Conservation (phyloP, 2,113 vertebrate species). For the Oceanodroma tethys region DNA sequence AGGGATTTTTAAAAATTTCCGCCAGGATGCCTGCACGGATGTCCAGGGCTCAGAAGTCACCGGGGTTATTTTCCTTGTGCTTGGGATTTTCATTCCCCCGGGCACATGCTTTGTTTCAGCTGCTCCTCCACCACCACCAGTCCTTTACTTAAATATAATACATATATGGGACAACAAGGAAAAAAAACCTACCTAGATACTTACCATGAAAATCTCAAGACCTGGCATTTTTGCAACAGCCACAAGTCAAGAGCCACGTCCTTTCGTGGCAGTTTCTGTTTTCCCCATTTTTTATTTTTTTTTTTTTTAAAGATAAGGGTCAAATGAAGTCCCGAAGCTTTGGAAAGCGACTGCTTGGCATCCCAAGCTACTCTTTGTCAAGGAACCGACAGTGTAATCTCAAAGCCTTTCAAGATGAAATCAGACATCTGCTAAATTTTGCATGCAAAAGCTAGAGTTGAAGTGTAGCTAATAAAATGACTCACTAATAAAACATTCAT, state of each 20-base stretch:
- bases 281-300: not conserved
- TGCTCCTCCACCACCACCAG: not conserved
- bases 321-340: not conserved
- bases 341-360: not conserved
- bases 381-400: not conserved
- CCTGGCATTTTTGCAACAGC: not conserved
- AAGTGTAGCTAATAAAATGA: conserved; percentile 53
- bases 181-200: not conserved
- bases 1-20: not conserved
- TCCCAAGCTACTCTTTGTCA: not conserved
- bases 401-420: conserved; percentile 26
- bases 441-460: conserved; percentile 41
- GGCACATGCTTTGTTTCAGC: not conserved
- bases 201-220: not conserved
- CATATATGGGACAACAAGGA: not conserved
- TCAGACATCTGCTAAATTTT: conserved; percentile 61
- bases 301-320: not conserved
- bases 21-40: fast-evolving
- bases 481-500: conserved; percentile 65
- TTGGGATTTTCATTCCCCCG: not conserved
- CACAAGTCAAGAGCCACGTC: not conserved
- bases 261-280: not conserved
- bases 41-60: not conserved
- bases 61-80: not conserved
- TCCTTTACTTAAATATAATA: not conserved